Evolutionary conservation across 2,888 invertebrate genomes (phyloP).

Genomic region (Drosophila anceps): DNA sequence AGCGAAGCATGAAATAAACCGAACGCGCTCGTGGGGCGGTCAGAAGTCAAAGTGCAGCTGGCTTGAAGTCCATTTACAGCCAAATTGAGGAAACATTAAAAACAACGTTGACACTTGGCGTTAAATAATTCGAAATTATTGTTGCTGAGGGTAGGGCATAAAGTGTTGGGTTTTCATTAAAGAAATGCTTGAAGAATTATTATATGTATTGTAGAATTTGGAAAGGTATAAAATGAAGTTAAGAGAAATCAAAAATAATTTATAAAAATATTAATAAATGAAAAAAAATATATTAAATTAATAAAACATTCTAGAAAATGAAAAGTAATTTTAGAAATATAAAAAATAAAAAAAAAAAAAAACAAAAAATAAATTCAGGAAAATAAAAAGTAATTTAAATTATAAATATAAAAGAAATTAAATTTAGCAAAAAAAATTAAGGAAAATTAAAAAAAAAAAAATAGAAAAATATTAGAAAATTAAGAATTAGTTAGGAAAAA

Average conservation of each 20-base stretch:
- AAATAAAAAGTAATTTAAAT: too few relatives aligned
- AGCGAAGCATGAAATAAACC: slow-evolving; percentile 58
- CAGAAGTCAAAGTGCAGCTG: slow-evolving; percentile 10
- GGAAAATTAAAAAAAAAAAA: too few relatives aligned
- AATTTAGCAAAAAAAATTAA: too few relatives aligned
- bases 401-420: too few relatives aligned
- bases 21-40: slow-evolving; percentile 18
- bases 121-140: slow-evolving; percentile 13
- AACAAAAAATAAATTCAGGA: too few relatives aligned
- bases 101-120: slow-evolving; percentile 30
- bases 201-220: neutral
- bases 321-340: too few relatives aligned
- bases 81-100: slow-evolving; percentile 48
- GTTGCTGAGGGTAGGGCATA: neutral
- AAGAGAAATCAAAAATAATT: neutral
- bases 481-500: too few relatives aligned
- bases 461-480: too few relatives aligned
- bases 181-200: neutral
- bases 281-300: neutral
- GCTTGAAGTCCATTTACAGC: slow-evolving; percentile 12
- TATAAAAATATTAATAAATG: neutral
- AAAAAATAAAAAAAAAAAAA: too few relatives aligned
- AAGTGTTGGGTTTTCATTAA: neutral
- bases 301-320: neutral
- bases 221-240: neutral